Evolutionary conservation across 1,140 invertebrate genomes (phyloP), one percentile per base, ranked within the genome.

Genomic region (Anastrepha ludens): DNA sequence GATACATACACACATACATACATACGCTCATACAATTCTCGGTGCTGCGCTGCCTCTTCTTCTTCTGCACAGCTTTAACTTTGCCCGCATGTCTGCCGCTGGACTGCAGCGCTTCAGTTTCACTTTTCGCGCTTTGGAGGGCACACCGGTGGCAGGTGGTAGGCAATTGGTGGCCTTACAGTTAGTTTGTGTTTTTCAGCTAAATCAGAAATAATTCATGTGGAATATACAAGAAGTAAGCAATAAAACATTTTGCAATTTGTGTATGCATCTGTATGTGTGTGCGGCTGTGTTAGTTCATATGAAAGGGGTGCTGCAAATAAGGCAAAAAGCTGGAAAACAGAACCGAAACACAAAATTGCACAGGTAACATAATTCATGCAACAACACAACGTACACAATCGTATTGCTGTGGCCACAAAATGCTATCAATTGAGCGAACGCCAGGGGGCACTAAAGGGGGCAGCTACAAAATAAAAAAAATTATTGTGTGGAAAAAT

Each of bases 341-440:
- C 74, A 50, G 8, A 81, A 81, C 47, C 47, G 47, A 81, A 74
- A 74, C 70, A 29, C 29, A 44, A 74, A 81, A 81, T 81, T 81
- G 74, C 74, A 20, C 74, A 81, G 74, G 74, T 29, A 81, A 47
- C 74, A 86, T 86, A 86, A 86, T 86, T 86, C 85, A 86, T 86
- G 85, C 50, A 29, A 39, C 17, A 41, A 11, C 58, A 41, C 39
- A 6, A 67, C 64, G 4, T 5, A 67, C 50, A 55, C 6, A 8
- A 55, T 55, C 29, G 64, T 67, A 67, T 17, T 9, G n/a, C 20
- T 50, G 74, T 81, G 74, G 47, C 74, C 74, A 8, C 47, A 81
- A 50, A 81, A 58, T 50, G 44, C 74, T 81, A 81, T 81, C 44
- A 81, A 81, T 81, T 55, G 47, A 81, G 47, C 8, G 17, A 17